Conservation (phyloP, 2,797 vertebrate genomes). For the Dendrocincla tyrannina region DNA sequence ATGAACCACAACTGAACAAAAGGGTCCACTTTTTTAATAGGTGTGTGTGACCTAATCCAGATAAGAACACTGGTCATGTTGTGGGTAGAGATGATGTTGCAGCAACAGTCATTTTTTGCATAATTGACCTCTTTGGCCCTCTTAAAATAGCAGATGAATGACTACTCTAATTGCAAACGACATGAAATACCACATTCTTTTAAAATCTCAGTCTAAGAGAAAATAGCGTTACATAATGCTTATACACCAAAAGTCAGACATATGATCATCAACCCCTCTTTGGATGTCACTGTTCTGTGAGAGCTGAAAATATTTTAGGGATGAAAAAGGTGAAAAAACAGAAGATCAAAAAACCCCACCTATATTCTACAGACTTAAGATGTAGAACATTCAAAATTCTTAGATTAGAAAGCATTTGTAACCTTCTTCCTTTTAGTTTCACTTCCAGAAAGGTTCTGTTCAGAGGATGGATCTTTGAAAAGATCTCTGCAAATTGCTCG, state of each 20-base stretch:
- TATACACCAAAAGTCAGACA: not conserved
- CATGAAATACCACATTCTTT: not conserved
- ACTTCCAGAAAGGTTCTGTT: not conserved
- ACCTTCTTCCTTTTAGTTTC: not conserved
- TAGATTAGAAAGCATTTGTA: not conserved
- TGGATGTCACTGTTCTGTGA: slow-evolving; percentile 10
- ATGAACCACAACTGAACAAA: not conserved
- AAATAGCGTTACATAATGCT: not conserved
- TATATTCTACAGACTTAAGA: not conserved
- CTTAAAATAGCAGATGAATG: not conserved
- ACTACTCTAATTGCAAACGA: not conserved
- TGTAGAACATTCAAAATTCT: not conserved
- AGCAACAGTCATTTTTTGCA: not conserved
- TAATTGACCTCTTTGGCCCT: not conserved
- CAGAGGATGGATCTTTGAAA: not conserved
- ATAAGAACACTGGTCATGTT: not conserved
- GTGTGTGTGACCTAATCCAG: not conserved
- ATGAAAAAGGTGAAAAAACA: not conserved
- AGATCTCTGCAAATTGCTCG: not conserved
- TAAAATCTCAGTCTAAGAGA: not conserved
- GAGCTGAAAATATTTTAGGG: not conserved
- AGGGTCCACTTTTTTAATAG: not conserved
- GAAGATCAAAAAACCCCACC: accelerated
- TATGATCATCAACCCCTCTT: not conserved
- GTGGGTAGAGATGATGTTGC: not conserved